These are phyloP conservation scores for Orthonyx spaldingii DNA, from an alignment of 2,113 vertebrate genomes.

Conservation along the genomic window DNA sequence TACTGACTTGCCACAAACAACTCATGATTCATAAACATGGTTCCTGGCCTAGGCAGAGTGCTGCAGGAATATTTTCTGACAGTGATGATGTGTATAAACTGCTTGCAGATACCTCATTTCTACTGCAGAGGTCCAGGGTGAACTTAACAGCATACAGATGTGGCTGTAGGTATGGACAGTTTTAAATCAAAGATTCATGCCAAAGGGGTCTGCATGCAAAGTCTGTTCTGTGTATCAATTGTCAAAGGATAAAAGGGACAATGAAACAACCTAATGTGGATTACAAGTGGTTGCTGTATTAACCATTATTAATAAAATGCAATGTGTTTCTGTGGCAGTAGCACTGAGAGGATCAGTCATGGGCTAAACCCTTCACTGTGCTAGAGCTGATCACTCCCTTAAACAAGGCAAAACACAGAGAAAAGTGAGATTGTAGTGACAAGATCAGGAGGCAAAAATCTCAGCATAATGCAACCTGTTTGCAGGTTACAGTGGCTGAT, in stretches of 20 bases:
- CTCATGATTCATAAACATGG: neutral
- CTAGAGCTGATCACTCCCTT: neutral
- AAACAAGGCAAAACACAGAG: neutral
- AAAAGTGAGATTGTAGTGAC: neutral
- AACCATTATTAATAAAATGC: neutral
- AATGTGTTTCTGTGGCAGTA: neutral
- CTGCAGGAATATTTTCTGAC: neutral
- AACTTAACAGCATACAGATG: neutral
- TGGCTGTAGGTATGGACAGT: neutral
- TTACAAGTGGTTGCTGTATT: neutral
- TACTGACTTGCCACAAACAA: neutral
- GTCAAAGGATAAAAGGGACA: neutral
- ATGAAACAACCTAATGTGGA: neutral
- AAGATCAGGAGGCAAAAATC: neutral
- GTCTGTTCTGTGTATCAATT: neutral
- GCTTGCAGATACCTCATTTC: neutral
- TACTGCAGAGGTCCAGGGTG: neutral
- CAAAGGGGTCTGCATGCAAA: neutral
- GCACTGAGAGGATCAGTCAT: fast-evolving
- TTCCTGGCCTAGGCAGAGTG: neutral
- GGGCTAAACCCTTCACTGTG: neutral
- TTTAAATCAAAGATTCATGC: neutral
- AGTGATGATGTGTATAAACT: neutral
- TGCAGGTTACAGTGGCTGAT: neutral
- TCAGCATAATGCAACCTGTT: neutral